Percentiles rank a stretch among this genome's conserved stretches.
Evolutionary conservation across 2,113 vertebrate species (phyloP).

Genomic region (Halichoeres trimaculatus): DNA sequence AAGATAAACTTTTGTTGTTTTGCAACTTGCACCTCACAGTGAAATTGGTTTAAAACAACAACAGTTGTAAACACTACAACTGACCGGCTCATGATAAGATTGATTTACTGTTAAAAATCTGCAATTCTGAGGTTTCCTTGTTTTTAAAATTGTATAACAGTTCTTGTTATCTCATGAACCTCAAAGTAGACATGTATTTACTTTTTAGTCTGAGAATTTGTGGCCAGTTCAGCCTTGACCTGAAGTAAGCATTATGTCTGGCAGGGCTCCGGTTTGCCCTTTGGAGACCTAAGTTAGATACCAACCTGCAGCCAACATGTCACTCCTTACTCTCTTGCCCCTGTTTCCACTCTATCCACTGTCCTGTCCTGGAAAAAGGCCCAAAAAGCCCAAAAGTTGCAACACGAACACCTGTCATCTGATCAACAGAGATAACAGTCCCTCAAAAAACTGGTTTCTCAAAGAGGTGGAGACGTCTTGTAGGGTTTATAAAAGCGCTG

Average conservation of each 20-base stretch:
- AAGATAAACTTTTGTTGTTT: background rate
- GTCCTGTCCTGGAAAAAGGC: too few relatives aligned
- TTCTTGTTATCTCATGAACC: too few relatives aligned
- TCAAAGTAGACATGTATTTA: too few relatives aligned
- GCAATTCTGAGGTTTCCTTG: background rate
- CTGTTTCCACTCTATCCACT: too few relatives aligned
- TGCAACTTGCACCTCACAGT: background rate
- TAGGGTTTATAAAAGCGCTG: slow-evolving; percentile 30
- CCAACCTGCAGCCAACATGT: too few relatives aligned
- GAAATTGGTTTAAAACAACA: too few relatives aligned
- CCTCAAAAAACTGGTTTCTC: slow-evolving; percentile 3
- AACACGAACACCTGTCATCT: background rate
- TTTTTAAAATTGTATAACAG: background rate
- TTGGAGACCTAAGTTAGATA: too few relatives aligned
- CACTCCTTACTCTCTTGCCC: too few relatives aligned
- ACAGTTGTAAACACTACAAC: too few relatives aligned
- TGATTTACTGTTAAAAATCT: background rate
- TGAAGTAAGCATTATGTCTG: too few relatives aligned
- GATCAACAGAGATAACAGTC: slow-evolving; percentile 9
- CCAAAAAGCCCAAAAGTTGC: background rate
- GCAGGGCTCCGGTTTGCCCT: too few relatives aligned
- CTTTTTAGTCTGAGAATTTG: background rate
- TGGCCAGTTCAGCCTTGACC: too few relatives aligned
- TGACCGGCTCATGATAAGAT: background rate
- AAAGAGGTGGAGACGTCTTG: background rate